Evolutionary conservation across 2,888 invertebrate species (phyloP).

Genomic region (Dryococelus australis): DNA sequence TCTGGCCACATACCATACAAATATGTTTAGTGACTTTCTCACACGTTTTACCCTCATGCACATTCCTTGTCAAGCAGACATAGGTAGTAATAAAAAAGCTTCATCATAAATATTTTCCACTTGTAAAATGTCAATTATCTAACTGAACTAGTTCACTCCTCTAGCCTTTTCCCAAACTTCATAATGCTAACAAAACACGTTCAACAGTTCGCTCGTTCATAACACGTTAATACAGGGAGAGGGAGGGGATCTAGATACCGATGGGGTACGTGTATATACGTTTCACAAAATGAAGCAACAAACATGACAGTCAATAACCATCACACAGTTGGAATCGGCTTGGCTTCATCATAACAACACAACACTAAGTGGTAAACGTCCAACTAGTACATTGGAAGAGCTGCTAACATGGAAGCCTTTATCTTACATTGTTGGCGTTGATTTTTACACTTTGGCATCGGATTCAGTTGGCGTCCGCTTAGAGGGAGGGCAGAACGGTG

Average conservation of each 20-base stretch:
- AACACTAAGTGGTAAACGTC: constrained; percentile 16
- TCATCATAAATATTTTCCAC: not conserved
- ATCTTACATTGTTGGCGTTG: constrained; percentile 42
- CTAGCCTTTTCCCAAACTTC: not conserved
- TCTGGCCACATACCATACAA: constrained; percentile 12
- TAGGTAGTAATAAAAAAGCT: not conserved
- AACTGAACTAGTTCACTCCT: not conserved
- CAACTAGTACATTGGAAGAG: constrained; percentile 27
- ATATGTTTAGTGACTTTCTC: not conserved
- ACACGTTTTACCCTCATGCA: not conserved
- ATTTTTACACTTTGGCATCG: constrained; percentile 44
- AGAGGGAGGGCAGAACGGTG: constrained; percentile 22
- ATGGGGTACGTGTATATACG: not conserved
- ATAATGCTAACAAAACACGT: not conserved
- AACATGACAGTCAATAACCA: not conserved
- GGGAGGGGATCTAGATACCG: not conserved
- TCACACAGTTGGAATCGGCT: not conserved
- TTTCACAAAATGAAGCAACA: not conserved
- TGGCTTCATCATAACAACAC: not conserved
- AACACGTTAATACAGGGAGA: not conserved
- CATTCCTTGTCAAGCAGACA: not conserved
- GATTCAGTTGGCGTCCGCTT: constrained; percentile 37
- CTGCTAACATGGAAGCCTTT: constrained; percentile 41
- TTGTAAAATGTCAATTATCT: not conserved
- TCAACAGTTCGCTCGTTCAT: not conserved